Base-by-base conservation (phyloP, 1,140 invertebrate species). In the Scaptomyza montana region DNA sequence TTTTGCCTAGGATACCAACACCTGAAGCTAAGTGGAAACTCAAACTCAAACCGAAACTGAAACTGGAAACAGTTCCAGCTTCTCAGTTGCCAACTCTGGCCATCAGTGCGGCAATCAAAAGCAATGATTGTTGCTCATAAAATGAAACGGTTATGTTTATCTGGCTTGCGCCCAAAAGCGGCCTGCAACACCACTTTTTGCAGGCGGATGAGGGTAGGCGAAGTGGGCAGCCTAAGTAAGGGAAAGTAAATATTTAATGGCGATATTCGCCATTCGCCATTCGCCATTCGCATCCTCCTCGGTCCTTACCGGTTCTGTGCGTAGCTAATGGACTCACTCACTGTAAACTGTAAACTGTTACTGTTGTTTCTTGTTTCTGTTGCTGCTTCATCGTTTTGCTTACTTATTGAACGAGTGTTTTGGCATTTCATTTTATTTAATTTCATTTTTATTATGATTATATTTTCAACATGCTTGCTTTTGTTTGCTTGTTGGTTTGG, bases 91-190 rank as follows among this genome's bases (percentile, higher is more conserved):
- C 4, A 33, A 46, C 51, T 55, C 41, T 39, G 41, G 65, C 74
- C 74, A 85, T 87, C 84, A 76, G 84, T 64, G 70, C 41, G 74
- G 84, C 84, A 87, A 89, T 87, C 84, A 87, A 87, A 87, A 87
- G 84, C 84, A 87, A 87, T 87, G 84, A 87, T 87, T 87, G 84
- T 84, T 89, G 84, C 79, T 66, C 85, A 89, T 87, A 89, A 87
- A 87, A 87, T 55, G 84, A 77, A 87, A 87, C 84, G 84, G 79
- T 87, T 87, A 87, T 87, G 85, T 89, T 89, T 80, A 87, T 89
- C 84, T 84, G 85, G 72, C 78, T 81, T 76, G 77, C 73, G 75
- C 71, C 71, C 75, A 84, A 74, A 84, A 70, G 72, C 55, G 45
- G 50, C 10, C n/a, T n/a, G 67, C 63, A 25, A 25, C 21, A 25